A percentile compares a stretch with the other conserved stretches of the same genome.
These are phyloP conservation scores for Eudyptes chrysolophus DNA, from an alignment of 2,113 vertebrate species.

Conservation along the genomic window DNA sequence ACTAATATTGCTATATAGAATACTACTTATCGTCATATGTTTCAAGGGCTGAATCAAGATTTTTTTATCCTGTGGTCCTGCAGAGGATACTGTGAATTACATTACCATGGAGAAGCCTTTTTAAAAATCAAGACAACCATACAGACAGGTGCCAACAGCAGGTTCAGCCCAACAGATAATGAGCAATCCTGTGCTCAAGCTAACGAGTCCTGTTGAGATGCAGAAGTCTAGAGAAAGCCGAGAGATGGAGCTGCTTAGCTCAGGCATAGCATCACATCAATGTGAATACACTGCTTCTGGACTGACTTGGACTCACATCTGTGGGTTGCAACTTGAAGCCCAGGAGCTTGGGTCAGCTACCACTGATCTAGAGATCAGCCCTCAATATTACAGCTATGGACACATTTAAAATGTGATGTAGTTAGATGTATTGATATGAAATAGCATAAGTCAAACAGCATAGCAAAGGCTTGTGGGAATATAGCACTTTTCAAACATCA, in stretches of 20 bases:
- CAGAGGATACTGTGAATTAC: neutral
- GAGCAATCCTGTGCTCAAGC: neutral
- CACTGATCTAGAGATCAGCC: neutral
- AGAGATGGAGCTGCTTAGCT: neutral
- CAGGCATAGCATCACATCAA: neutral
- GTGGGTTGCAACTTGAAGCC: neutral
- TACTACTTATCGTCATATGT: neutral
- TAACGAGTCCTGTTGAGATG: neutral
- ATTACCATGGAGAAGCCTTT: neutral
- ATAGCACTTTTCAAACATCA: neutral
- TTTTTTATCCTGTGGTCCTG: neutral
- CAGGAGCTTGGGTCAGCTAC: neutral
- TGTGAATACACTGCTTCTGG: neutral
- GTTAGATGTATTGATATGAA: neutral
- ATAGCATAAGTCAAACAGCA: neutral
- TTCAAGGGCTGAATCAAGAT: neutral
- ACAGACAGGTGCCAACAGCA: neutral
- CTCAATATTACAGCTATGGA: neutral
- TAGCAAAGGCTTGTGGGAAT: neutral
- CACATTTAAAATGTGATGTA: neutral
- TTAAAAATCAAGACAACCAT: neutral
- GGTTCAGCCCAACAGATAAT: neutral
- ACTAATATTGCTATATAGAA: neutral
- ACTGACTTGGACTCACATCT: neutral
- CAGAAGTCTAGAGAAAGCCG: neutral